Conservation (phyloP, 2,888 invertebrate species). For the Spisula subtruncata region DNA sequence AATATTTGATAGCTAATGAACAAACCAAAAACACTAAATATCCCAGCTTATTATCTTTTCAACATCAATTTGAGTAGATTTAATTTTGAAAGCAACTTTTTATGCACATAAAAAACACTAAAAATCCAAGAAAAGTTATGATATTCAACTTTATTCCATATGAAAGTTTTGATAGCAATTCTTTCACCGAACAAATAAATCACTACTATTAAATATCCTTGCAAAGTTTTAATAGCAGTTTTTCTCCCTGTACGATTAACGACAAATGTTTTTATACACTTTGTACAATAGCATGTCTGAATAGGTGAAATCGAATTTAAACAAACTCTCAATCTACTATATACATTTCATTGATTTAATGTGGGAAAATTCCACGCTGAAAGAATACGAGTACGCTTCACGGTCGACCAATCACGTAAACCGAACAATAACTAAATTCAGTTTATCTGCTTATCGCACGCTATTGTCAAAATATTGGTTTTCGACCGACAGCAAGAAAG, state of each 20-base stretch:
- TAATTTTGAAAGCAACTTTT: too few species aligned
- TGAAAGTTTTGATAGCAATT: neutral
- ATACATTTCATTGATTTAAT: neutral
- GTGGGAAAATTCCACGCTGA: neutral
- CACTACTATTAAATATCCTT: neutral
- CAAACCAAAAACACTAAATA: too few species aligned
- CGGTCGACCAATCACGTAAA: conserved; percentile 4
- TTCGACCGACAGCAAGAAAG: conserved; percentile 18
- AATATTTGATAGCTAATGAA: neutral
- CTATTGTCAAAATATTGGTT: conserved; percentile 31
- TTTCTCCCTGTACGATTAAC: neutral
- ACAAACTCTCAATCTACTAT: neutral
- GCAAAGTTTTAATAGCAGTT: neutral
- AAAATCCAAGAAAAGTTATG: too few species aligned
- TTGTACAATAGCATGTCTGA: neutral
- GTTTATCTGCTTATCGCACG: conserved; percentile 15
- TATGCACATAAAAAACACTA: too few species aligned
- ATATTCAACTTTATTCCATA: neutral
- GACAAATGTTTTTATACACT: neutral
- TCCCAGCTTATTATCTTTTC: too few species aligned
- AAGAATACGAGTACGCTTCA: conserved; percentile 12
- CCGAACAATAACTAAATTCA: neutral
- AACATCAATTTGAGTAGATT: too few species aligned
- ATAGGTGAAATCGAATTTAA: conserved; percentile 20
- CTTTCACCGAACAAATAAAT: too few species aligned